phyloP scores from a whole-genome alignment of 2,113 vertebrate species.

The Puffinus mauretanicus region DNA sequence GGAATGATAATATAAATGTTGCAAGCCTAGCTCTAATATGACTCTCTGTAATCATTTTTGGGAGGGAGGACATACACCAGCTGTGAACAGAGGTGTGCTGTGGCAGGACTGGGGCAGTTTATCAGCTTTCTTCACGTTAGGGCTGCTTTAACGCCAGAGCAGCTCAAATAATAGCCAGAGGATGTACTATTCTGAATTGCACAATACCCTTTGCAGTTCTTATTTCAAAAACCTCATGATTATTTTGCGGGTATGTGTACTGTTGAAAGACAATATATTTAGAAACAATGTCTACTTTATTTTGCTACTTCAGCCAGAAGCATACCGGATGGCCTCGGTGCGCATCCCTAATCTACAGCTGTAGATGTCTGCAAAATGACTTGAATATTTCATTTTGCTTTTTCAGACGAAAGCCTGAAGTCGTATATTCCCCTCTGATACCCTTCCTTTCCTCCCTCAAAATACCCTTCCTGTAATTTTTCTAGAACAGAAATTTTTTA shows the following conservation, averaged over 20 bases:
- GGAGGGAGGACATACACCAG: neutral
- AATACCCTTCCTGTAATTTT: neutral
- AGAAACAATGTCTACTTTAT: neutral
- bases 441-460: neutral
- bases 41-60: neutral
- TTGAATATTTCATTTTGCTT: neutral
- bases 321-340: neutral
- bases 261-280: neutral
- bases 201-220: neutral
- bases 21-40: neutral
- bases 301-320: neutral
- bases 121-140: neutral
- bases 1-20: neutral
- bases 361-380: neutral
- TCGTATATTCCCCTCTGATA: neutral
- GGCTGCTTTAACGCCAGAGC: neutral
- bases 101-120: neutral
- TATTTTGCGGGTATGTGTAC: neutral
- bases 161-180: neutral
- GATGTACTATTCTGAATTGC: neutral
- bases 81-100: neutral
- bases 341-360: neutral
- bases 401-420: neutral
- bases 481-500: neutral
- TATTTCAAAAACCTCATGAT: neutral